These are phyloP conservation scores for Sylvilagus floridanus DNA, from an alignment of 2,797 vertebrate genomes.

Conservation along the genomic window DNA sequence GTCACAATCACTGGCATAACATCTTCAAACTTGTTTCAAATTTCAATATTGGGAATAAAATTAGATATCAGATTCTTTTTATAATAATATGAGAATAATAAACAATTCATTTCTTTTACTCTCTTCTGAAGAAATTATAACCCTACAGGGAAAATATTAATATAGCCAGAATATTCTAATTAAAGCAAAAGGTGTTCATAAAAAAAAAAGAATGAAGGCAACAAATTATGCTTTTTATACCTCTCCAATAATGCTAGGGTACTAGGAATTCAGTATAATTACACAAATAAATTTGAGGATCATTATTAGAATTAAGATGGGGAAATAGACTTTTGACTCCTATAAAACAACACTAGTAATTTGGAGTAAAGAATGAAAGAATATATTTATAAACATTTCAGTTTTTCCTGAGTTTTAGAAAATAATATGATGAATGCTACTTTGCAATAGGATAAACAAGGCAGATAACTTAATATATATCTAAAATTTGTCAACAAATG, in stretches of 20 bases:
- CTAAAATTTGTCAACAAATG: slow-evolving; percentile 38
- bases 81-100: slow-evolving; percentile 13
- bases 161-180: slow-evolving; percentile 10
- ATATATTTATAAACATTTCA: slow-evolving; percentile 46
- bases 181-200: slow-evolving; percentile 48
- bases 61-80: neutral
- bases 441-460: neutral
- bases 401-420: slow-evolving; percentile 33
- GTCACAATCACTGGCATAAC: neutral
- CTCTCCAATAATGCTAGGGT: neutral
- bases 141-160: neutral
- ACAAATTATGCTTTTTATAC: neutral
- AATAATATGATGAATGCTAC: neutral
- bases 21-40: too few species aligned
- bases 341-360: neutral
- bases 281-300: neutral
- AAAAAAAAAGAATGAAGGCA: neutral
- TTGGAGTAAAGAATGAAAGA: slow-evolving; percentile 4
- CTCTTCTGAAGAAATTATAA: neutral
- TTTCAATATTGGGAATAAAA: slow-evolving; percentile 7
- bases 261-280: slow-evolving; percentile 16
- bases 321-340: neutral
- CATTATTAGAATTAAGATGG: neutral
- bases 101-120: neutral
- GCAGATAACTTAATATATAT: slow-evolving; percentile 26